A percentile compares a stretch with the other conserved stretches of the same genome.
phyloP scores from a whole-genome alignment of 2,113 vertebrate species.

The Lagenorhynchus albirostris region DNA sequence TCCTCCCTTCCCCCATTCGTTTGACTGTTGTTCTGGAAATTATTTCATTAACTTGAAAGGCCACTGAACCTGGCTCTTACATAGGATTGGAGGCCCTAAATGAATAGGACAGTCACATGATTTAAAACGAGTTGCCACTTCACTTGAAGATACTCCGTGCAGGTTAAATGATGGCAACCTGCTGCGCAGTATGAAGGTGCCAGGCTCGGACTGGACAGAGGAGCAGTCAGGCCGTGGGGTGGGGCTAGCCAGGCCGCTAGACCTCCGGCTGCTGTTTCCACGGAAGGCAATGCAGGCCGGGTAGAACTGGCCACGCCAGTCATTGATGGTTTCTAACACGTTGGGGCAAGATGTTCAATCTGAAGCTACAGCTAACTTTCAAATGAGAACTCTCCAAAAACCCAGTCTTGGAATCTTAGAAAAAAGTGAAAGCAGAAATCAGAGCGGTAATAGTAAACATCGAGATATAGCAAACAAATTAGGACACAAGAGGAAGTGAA shows the following conservation, averaged over 20 bases:
- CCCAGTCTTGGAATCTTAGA: not conserved
- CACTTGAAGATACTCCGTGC: not conserved
- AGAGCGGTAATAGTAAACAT: not conserved
- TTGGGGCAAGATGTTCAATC: not conserved
- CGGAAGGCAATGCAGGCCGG: not conserved
- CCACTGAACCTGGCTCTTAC: not conserved
- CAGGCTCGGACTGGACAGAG: not conserved
- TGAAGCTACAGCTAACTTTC: not conserved
- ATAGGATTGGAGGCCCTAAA: not conserved
- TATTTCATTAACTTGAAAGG: not conserved
- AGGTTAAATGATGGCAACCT: not conserved
- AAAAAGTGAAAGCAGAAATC: slow-evolving; percentile 36
- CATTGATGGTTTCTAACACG: not conserved
- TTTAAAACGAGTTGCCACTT: not conserved
- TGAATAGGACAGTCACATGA: not conserved
- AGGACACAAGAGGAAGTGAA: not conserved
- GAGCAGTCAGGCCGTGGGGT: not conserved
- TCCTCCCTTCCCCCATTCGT: not conserved
- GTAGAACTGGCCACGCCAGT: not conserved
- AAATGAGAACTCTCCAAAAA: not conserved
- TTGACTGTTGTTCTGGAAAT: not conserved
- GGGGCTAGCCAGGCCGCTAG: not conserved
- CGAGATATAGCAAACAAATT: not conserved
- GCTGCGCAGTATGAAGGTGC: not conserved
- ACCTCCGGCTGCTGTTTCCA: not conserved